Evolutionary conservation across 2,888 invertebrate species (phyloP), one percentile per base, ranked within the genome.

Genomic region (Nasonia oneida): DNA sequence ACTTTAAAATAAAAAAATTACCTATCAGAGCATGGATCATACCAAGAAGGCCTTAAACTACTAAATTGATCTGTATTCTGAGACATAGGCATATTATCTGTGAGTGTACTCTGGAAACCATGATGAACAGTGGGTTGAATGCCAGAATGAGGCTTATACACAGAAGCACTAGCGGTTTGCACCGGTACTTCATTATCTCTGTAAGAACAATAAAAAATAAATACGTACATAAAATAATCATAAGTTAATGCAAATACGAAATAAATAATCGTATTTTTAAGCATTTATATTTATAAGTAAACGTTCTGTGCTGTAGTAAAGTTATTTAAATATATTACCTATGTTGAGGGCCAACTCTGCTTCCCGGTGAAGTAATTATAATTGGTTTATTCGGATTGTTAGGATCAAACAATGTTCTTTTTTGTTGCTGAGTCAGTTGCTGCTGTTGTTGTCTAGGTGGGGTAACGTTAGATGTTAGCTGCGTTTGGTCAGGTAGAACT

Each of bases 311-410:
- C 47, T 47, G 47, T 47, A 12, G 18, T 53, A 18, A 5, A 53
- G 53, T 4, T 53, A 18, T 53, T 53, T 23, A 6, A n/a, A 61
- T 61, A 61, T 6, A n/a, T 61, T 88, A 92, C 92, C 92, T 91
- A 18, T 87, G 84, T 85, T 90, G 91, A 42, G 89, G 67, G 75
- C 92, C 90, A 29, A 92, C 92, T 89, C 94, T 92, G 83, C 92
- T 93, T 86, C 94, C 94, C 12, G 94, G 92, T 42, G 89, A 87
- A 90, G 95, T 95, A 86, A 96, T 95, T 88, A 97, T 95, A 87
- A 97, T 97, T 33, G 97, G 97, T 93, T 96, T 96, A 86, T 95
- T 95, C 1, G 96, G 96, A 92, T 96, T 96, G 88, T 95, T 95
- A 1, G 95, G 96, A 92, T 96, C 95, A 89, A 94, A 96, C 8